A percentile compares a stretch with the other conserved stretches of the same genome.
phyloP scores from a whole-genome alignment of 92 coral and sea anemone species.

The Epizoanthus ramosus region DNA sequence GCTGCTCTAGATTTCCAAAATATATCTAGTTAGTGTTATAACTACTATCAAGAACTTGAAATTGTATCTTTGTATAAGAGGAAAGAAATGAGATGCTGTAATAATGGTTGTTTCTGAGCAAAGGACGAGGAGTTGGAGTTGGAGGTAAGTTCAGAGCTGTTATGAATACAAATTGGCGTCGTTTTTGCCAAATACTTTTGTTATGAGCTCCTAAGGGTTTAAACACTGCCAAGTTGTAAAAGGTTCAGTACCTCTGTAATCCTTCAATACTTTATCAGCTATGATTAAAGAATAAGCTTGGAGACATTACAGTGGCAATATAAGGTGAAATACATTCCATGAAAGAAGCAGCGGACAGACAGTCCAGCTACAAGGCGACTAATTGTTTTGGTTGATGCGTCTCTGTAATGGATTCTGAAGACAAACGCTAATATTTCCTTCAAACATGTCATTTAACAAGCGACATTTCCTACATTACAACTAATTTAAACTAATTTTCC shows the following conservation, averaged over 20 bases:
- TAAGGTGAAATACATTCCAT: neutral
- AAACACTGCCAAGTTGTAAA: neutral
- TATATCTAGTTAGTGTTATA: neutral
- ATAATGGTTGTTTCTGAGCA: neutral
- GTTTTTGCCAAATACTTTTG: neutral
- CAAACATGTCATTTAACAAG: neutral
- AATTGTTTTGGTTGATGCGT: conserved; percentile 12
- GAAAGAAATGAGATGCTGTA: neutral
- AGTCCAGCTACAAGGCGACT: neutral
- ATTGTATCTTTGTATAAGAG: neutral
- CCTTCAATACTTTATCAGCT: neutral
- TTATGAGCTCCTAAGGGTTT: neutral
- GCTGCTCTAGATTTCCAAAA: neutral
- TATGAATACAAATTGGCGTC: conserved; percentile 10
- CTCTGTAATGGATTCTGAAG: neutral
- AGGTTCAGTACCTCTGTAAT: neutral
- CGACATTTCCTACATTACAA: neutral
- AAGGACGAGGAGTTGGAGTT: neutral
- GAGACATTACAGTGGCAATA: neutral
- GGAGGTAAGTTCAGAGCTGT: conserved; percentile 15
- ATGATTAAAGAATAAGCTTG: neutral
- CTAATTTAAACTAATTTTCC: neutral
- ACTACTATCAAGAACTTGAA: neutral
- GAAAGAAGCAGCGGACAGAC: neutral
- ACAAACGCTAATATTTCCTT: neutral